Evolutionary conservation across 2,888 invertebrate genomes (phyloP).

Genomic region (Napeogenes sylphis): DNA sequence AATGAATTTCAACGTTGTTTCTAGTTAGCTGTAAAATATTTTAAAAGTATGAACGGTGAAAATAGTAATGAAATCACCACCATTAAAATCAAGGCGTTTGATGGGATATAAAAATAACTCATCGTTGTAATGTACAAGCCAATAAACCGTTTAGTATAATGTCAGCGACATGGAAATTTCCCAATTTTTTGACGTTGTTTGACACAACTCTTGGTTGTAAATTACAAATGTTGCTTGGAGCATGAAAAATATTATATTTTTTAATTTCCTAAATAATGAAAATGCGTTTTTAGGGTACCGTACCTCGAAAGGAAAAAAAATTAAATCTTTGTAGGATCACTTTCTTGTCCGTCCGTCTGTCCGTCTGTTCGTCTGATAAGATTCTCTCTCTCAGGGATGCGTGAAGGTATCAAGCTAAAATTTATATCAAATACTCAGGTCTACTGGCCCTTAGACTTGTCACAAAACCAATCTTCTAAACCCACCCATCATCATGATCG

Average conservation of each 20-base stretch:
- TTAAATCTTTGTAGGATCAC: too few relatives aligned
- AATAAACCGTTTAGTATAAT: slow-evolving; percentile 54
- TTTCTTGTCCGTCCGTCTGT: too few relatives aligned
- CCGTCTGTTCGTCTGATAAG: too few relatives aligned
- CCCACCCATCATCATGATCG: too few relatives aligned
- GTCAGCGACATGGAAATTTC: slow-evolving; percentile 45
- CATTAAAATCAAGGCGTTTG: slow-evolving; percentile 42
- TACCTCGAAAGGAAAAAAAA: too few relatives aligned
- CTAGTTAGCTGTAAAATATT: too few relatives aligned
- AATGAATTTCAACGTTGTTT: too few relatives aligned
- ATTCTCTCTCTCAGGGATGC: too few relatives aligned
- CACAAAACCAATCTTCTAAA: too few relatives aligned
- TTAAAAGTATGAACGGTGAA: background rate
- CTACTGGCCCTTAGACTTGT: too few relatives aligned
- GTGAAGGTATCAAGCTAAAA: too few relatives aligned
- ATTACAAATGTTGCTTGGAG: slow-evolving; percentile 1
- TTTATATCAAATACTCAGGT: too few relatives aligned
- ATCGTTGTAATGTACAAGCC: slow-evolving; percentile 47
- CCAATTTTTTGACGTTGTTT: slow-evolving; percentile 1
- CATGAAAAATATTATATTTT: background rate
- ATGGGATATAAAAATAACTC: slow-evolving; percentile 53
- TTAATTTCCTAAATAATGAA: background rate
- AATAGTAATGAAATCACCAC: slow-evolving; percentile 20
- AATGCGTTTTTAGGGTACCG: background rate
- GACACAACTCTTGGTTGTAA: background rate